Evolutionary conservation across 2,888 invertebrate species (phyloP).

Genomic region (Archips xylosteana): DNA sequence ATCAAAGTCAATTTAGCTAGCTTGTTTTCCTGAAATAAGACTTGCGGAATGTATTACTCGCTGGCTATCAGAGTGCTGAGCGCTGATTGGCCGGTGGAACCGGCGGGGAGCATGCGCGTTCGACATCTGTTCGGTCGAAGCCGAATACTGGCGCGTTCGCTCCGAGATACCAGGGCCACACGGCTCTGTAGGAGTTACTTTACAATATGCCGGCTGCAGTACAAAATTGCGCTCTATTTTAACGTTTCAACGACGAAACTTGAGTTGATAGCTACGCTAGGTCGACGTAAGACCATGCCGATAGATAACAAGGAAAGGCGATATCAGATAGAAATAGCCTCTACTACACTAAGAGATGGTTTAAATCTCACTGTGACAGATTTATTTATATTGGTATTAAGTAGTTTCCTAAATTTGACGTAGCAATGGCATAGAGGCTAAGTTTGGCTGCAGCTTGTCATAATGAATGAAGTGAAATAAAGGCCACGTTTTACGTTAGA

Average conservation of each 20-base stretch:
- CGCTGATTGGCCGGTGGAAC: constrained; percentile 74
- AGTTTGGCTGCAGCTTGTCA: constrained; percentile 54
- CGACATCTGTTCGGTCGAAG: constrained; percentile 74
- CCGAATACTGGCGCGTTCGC: constrained; percentile 84
- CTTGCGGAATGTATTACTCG: constrained; percentile 53
- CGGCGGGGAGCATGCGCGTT: constrained; percentile 83
- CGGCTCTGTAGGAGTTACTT: constrained; percentile 79
- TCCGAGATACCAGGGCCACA: constrained; percentile 82
- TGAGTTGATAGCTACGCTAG: constrained; percentile 43
- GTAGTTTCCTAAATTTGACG: constrained; percentile 78
- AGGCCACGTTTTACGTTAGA: constrained; percentile 20
- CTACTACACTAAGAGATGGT: constrained; percentile 49
- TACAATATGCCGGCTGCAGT: constrained; percentile 39
- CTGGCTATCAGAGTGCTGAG: constrained; percentile 60
- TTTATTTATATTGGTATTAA: constrained; percentile 61
- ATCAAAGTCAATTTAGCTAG: constrained; percentile 45
- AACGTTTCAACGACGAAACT: constrained; percentile 48
- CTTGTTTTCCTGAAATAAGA: constrained; percentile 50
- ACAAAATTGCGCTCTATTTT: constrained; percentile 51
- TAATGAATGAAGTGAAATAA: constrained; percentile 46
- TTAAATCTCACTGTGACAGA: constrained; percentile 43
- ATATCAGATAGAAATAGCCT: constrained; percentile 54
- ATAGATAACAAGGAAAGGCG: constrained; percentile 67
- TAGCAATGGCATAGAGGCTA: constrained; percentile 64
- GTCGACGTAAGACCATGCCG: constrained; percentile 69